A percentile compares a stretch with the other conserved stretches of the same genome.
These are phyloP conservation scores for Gopherus flavomarginatus DNA, from an alignment of 2,113 vertebrate species.

Conservation along the genomic window DNA sequence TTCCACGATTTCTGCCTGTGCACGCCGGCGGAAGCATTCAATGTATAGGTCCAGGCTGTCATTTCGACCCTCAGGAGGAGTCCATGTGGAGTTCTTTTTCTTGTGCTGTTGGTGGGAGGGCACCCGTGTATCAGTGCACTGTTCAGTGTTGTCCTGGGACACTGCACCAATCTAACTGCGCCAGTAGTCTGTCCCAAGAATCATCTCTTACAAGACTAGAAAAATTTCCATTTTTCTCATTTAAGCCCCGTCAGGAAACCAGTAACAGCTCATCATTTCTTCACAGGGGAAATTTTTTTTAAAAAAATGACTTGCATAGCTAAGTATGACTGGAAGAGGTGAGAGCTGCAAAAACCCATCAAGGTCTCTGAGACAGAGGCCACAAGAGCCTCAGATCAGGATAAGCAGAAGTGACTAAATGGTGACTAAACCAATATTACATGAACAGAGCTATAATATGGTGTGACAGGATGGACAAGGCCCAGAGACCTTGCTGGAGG, in stretches of 20 bases:
- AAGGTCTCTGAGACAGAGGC: neutral
- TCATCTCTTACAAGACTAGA: neutral
- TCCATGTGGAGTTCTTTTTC: too few relatives aligned
- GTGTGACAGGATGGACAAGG: too few relatives aligned
- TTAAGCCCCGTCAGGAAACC: neutral
- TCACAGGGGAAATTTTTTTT: neutral
- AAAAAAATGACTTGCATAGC: neutral
- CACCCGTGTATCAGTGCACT: too few relatives aligned
- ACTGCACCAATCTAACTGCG: neutral
- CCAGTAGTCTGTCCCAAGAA: neutral
- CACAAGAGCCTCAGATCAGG: neutral
- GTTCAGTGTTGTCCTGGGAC: too few relatives aligned
- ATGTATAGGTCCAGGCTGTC: too few relatives aligned
- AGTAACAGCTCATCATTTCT: neutral
- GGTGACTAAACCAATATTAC: neutral
- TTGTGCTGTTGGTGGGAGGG: too few relatives aligned
- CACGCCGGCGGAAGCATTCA: too few relatives aligned
- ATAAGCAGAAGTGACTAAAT: neutral
- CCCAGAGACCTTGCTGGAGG: too few relatives aligned
- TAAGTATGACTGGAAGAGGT: neutral
- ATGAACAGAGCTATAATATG: neutral
- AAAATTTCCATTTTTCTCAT: rapidly evolving
- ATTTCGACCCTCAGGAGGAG: too few relatives aligned
- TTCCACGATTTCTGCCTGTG: too few relatives aligned
- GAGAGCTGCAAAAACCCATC: neutral